These are phyloP conservation scores for Chloropsis hardwickii DNA, from an alignment of 2,113 vertebrate species.

Conservation along the genomic window DNA sequence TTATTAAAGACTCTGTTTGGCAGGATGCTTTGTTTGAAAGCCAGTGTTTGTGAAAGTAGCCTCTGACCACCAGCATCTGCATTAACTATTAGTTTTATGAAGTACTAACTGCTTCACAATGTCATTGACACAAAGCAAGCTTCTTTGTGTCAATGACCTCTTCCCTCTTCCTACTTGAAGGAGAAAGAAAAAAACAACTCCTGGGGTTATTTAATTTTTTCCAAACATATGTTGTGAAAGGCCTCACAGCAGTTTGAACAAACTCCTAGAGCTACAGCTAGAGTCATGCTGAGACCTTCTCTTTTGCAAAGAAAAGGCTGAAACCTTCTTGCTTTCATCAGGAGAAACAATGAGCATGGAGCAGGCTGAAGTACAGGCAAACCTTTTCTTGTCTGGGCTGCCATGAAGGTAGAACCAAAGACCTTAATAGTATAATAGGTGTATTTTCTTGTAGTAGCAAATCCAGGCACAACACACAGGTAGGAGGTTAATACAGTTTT, in stretches of 20 bases:
- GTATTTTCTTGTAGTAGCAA: not conserved
- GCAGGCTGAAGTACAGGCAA: not conserved
- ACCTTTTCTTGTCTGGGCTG: not conserved
- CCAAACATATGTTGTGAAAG: slow-evolving; percentile 33
- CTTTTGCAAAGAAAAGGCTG: not conserved
- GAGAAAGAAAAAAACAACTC: slow-evolving; percentile 4
- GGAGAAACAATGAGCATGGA: not conserved
- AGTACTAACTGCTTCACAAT: slow-evolving; percentile 30
- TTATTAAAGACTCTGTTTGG: slow-evolving; percentile 16
- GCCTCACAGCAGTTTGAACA: not conserved
- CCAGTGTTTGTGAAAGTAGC: not conserved
- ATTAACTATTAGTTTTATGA: slow-evolving; percentile 40
- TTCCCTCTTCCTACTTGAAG: not conserved
- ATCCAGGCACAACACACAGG: not conserved
- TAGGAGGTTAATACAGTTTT: not conserved
- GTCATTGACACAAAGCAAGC: slow-evolving; percentile 27
- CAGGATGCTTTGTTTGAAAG: slow-evolving; percentile 20
- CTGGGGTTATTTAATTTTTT: slow-evolving; percentile 39
- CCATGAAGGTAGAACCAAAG: not conserved
- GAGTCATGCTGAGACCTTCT: slow-evolving; percentile 29
- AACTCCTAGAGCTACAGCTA: slow-evolving; percentile 25
- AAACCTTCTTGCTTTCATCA: not conserved
- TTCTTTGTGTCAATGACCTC: not conserved
- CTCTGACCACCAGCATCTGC: not conserved
- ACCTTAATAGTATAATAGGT: not conserved